Evolutionary conservation across 2,888 invertebrate species (phyloP).

Genomic region (Odontocerum albicorne): DNA sequence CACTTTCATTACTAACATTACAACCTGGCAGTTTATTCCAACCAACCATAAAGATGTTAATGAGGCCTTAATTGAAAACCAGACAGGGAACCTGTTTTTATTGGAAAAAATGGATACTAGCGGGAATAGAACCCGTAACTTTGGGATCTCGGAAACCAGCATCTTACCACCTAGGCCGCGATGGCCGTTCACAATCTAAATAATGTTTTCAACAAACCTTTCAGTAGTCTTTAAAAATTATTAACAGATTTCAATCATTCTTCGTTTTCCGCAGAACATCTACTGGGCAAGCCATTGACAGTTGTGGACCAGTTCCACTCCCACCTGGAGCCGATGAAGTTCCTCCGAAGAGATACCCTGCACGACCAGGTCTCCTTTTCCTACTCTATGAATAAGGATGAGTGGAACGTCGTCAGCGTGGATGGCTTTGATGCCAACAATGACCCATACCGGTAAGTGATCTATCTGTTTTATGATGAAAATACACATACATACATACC

Average conservation of each 20-base stretch:
- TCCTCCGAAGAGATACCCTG: slow-evolving; percentile 76
- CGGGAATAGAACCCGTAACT: too few species aligned
- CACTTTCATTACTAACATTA: too few species aligned
- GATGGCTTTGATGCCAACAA: slow-evolving; percentile 79
- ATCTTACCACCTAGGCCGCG: too few species aligned
- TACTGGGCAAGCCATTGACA: slow-evolving; percentile 82
- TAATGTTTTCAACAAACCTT: not conserved
- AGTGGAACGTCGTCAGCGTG: slow-evolving; percentile 84
- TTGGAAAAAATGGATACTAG: too few species aligned
- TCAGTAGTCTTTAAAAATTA: not conserved
- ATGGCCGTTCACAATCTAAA: not conserved
- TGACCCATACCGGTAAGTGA: slow-evolving; percentile 78
- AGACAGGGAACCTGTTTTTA: too few species aligned
- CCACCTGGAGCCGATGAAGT: slow-evolving; percentile 91
- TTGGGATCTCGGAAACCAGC: too few species aligned
- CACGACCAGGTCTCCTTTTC: slow-evolving; percentile 88
- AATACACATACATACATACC: too few species aligned
- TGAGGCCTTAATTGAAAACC: too few species aligned
- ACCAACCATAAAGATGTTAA: too few species aligned
- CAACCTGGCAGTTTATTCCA: too few species aligned
- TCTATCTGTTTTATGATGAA: not conserved
- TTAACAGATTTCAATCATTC: too few species aligned
- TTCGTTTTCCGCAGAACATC: slow-evolving; percentile 65
- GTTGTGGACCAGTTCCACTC: slow-evolving; percentile 91
- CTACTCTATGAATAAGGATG: slow-evolving; percentile 76